A percentile compares a stretch with the other conserved stretches of the same genome.
Evolutionary conservation across 2,113 vertebrate species (phyloP).

Genomic region (Mus pahari): DNA sequence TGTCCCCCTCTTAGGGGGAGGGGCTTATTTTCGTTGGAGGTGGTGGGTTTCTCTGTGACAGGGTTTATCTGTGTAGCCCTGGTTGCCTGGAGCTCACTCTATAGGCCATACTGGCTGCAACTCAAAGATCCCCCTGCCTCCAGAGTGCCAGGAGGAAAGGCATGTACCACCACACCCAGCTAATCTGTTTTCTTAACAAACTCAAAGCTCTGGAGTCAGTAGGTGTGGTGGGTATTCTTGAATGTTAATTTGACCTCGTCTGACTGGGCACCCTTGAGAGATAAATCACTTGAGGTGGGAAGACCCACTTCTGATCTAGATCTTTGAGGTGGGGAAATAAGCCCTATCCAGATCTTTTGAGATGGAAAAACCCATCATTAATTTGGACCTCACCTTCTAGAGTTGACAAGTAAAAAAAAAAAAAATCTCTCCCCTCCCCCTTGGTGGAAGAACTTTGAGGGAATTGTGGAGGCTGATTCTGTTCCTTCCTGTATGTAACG

Average conservation of each 20-base stretch:
- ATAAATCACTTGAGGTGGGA: neutral
- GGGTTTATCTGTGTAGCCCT: neutral
- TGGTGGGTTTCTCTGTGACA: neutral
- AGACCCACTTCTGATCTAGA: neutral
- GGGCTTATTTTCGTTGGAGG: neutral
- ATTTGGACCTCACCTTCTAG: neutral
- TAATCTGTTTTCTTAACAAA: neutral
- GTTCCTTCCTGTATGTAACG: rapidly evolving
- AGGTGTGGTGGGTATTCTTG: neutral
- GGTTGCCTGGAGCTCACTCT: neutral
- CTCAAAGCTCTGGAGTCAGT: neutral
- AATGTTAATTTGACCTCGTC: neutral
- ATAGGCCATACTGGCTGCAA: neutral
- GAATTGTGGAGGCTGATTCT: neutral
- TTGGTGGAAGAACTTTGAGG: neutral
- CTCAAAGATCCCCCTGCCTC: neutral
- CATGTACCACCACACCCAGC: neutral
- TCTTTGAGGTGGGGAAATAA: neutral
- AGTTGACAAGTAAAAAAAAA: neutral
- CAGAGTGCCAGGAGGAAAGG: neutral
- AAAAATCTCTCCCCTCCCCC: neutral
- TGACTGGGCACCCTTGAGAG: neutral
- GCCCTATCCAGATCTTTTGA: neutral
- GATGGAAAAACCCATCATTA: neutral
- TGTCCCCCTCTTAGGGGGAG: neutral